Base-by-base conservation (phyloP, 2,888 invertebrate species). In the Tetanocera ferruginea region DNA sequence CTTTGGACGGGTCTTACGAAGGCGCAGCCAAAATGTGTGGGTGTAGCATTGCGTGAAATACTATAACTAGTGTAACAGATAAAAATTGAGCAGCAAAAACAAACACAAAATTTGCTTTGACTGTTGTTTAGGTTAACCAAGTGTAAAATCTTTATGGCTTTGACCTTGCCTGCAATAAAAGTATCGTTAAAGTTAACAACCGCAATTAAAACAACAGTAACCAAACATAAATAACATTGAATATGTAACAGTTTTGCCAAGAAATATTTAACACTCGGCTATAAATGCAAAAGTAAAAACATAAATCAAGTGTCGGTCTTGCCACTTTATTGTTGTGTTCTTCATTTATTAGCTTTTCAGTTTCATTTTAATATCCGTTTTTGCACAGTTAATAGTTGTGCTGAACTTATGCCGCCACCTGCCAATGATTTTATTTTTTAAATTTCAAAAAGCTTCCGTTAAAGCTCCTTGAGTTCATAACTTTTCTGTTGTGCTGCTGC, bases 131-230 rank as follows among this genome's bases (percentile, higher is more conserved):
- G 19, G 57, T 60, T 67, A 60, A 5, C 67, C 67, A 67, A 67
- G 19, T 67, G 67, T 67, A 37, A 67, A 34, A 67, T 25, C 19
- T 37, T 37, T 19, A 67, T 43, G 67, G 37, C 23, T 67, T 67
- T 43, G 37, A 67, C 67, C 67, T 67, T 67, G 67, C 19, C 43
- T n/a, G 43, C 67, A 23, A n/a, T 23, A 67, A 60, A 19, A 60
- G 57, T 28, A 55, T 28, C 19, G 6, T 23, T 8, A 11, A 23
- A 60, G 25, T 14, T 28, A 25, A 28, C 11, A 60, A 60, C 57
- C 3, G 28, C 57, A 25, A 57, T 28, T 55, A 55, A 55, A 60
- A 60, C 4, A 23, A 60, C 23, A 60, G 5, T 2, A 43, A 43
- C 11, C 11, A 43, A 3, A 43, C 14, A 43, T 43, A 43, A 43